Evolutionary conservation across 2,888 invertebrate species (phyloP).

Genomic region (Suillia variegata): DNA sequence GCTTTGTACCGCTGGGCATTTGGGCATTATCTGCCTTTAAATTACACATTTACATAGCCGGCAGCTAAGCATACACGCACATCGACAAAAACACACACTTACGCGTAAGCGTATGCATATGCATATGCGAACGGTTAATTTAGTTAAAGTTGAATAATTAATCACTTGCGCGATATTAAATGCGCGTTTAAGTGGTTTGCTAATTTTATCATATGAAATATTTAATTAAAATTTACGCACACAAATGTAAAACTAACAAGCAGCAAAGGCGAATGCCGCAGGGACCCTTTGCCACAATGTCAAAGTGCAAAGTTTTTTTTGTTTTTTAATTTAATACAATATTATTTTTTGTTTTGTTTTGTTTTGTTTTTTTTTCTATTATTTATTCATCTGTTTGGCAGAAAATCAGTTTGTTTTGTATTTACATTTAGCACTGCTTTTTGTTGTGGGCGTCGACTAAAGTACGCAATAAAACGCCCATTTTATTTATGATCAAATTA

Average conservation of each 20-base stretch:
- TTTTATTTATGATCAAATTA: too few relatives aligned
- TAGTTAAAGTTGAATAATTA: conserved; percentile 51
- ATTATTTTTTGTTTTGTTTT: neutral
- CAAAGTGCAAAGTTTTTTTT: conserved; percentile 10
- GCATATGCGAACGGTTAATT: conserved; percentile 36
- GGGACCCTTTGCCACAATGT: neutral
- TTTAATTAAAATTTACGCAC: conserved; percentile 48
- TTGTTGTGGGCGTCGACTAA: too few relatives aligned
- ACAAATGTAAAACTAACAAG: conserved; percentile 5
- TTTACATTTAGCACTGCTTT: too few relatives aligned
- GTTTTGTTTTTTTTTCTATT: too few relatives aligned
- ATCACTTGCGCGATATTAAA: conserved; percentile 49
- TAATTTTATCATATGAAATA: conserved; percentile 39
- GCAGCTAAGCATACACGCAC: conserved; percentile 9
- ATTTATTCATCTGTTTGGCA: too few relatives aligned
- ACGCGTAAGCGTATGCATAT: neutral
- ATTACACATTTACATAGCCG: conserved; percentile 7
- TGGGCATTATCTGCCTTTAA: neutral
- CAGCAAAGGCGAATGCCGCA: conserved; percentile 15
- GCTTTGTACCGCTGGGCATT: neutral
- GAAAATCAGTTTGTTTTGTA: too few relatives aligned
- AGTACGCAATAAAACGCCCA: too few relatives aligned
- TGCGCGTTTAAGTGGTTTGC: conserved; percentile 45
- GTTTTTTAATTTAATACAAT: conserved; percentile 10
- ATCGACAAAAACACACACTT: conserved; percentile 2